Percentiles rank a stretch among this genome's conserved stretches.
phyloP scores from a whole-genome alignment of 1,140 invertebrate species.

The Macrostomum lignano region DNA sequence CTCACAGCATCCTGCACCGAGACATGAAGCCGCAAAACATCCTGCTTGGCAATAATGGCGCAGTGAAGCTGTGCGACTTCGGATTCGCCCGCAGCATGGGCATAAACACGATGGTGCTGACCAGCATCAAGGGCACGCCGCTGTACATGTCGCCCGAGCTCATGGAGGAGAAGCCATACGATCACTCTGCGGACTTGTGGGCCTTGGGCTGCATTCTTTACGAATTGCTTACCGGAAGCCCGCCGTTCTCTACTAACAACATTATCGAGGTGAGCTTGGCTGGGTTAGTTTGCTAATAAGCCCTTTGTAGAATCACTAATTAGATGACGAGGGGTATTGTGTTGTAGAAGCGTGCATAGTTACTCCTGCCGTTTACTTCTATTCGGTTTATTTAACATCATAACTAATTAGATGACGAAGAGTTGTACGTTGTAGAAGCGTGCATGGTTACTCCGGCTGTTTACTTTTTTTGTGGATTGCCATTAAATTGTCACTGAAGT shows the following conservation, averaged over 20 bases:
- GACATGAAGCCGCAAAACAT: slow-evolving; percentile 87
- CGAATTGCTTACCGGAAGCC: slow-evolving; percentile 53
- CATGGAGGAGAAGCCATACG: slow-evolving; percentile 29
- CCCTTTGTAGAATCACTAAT: too few relatives aligned
- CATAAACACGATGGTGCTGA: slow-evolving; percentile 57
- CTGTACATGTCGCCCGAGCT: slow-evolving; percentile 30
- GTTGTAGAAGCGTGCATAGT: too few relatives aligned
- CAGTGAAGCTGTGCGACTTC: slow-evolving; percentile 72
- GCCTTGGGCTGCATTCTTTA: slow-evolving; percentile 73
- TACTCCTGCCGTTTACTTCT: too few relatives aligned
- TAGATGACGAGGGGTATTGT: too few relatives aligned
- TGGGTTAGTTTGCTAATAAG: too few relatives aligned
- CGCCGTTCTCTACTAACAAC: slow-evolving; percentile 64
- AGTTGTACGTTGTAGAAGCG: too few relatives aligned
- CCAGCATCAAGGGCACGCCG: slow-evolving; percentile 37
- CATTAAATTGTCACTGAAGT: too few relatives aligned
- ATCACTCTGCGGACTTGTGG: slow-evolving; percentile 29
- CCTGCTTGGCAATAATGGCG: slow-evolving; percentile 42
- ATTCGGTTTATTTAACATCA: too few relatives aligned
- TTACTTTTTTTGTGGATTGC: too few relatives aligned
- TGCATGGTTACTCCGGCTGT: too few relatives aligned
- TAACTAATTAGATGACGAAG: too few relatives aligned
- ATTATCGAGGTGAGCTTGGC: slow-evolving; percentile 54
- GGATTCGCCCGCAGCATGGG: slow-evolving; percentile 67
- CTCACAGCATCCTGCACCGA: slow-evolving; percentile 26